Evolutionary conservation across 2,797 vertebrate species (phyloP), one percentile per base, ranked within the genome.

Genomic region (Lagorchestes hirsutus): DNA sequence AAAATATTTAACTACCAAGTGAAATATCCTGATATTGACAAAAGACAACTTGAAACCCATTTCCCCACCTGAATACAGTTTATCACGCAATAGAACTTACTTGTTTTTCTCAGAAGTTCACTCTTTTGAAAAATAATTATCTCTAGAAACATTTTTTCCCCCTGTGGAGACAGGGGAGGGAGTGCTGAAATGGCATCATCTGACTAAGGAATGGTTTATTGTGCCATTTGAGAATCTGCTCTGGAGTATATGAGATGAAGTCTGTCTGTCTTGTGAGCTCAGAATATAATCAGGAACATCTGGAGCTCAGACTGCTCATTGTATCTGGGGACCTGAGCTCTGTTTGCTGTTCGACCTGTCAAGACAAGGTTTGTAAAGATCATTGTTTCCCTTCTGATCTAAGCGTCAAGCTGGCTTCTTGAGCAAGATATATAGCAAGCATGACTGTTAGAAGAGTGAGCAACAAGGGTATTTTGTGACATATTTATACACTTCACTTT

Each of bases 1-100:
- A 57, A 82, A 67, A 95, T 94, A n/a, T 97, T 97, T 95, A 95
- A 96, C 94, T 95, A 95, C 93, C 90, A 96, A 96, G n/a, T 96
- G 50, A 96, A 96, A 96, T 92, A 50, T 67, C 93, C 91, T 29
- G 16, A 10, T 94, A 96, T 97, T 96, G 59, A 90, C 59, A 95
- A 96, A 97, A 91, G 90, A 34, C 2, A 55, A 52, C 90, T 54
- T 29, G 52, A 91, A 93, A 5, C 92, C 94, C 93, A 59, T 94
- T 96, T 97, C 96, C 40, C 55, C 22, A 94, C 91, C 90, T n/a
- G 94, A 57, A 91, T 59, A 18, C 29, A 29, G 3, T 54, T 14
- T 94, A 96, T 97, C 95, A 90, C 95, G 94, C 9, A 74, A 90
- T 92, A 93, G 57, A 5, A 94, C 93, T 95, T 94, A 94, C 8